Conservation (phyloP, 2,888 invertebrate genomes). For the Troilus luridus region DNA sequence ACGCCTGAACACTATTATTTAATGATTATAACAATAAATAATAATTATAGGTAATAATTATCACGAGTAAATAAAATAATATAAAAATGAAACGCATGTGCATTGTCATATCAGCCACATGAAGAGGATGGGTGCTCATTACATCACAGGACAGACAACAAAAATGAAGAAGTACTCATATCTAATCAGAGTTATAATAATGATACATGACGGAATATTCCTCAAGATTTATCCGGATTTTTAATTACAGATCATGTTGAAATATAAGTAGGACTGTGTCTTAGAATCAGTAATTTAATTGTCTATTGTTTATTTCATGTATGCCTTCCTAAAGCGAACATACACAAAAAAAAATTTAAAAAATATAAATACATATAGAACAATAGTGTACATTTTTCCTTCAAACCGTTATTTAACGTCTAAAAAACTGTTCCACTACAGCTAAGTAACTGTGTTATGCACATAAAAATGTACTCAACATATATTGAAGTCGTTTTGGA, state of each 20-base stretch:
- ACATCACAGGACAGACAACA: neutral
- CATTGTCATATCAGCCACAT: neutral
- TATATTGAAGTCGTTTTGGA: too few relatives aligned
- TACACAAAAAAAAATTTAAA: too few relatives aligned
- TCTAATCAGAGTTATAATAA: conserved; percentile 26
- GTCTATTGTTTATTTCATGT: too few relatives aligned
- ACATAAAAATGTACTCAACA: too few relatives aligned
- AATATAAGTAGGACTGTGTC: neutral
- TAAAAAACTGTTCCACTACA: too few relatives aligned
- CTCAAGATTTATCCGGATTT: neutral
- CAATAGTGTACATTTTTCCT: too few relatives aligned
- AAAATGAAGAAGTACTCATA: neutral
- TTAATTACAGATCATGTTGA: neutral
- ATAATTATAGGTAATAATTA: neutral
- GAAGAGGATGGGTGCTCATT: neutral
- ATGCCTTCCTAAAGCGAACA: too few relatives aligned
- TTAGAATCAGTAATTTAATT: neutral
- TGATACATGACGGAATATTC: conserved; percentile 7
- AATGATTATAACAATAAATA: too few relatives aligned
- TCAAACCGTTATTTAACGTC: too few relatives aligned
- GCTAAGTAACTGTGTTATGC: too few relatives aligned
- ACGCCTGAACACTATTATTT: too few relatives aligned
- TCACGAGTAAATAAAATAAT: neutral
- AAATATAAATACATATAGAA: too few relatives aligned
- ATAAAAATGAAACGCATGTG: neutral